Evolutionary conservation across 53 echinoderm and acorn worm species (phyloP).

Genomic region (Apostichopus leukothele): DNA sequence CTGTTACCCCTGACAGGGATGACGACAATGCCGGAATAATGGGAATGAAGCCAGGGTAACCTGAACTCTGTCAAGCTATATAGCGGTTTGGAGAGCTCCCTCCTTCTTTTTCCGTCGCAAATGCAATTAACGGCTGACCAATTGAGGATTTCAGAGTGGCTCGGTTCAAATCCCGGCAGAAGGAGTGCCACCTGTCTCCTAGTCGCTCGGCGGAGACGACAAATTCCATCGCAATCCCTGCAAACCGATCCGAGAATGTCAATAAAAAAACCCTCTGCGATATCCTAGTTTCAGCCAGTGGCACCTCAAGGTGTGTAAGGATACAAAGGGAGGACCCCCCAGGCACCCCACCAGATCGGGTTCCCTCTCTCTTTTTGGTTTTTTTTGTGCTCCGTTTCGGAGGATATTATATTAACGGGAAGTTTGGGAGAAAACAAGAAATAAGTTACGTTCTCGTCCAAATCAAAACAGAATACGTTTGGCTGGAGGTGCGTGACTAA

Average conservation of each 20-base stretch:
- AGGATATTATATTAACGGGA: not conserved
- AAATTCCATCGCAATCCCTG: not conserved
- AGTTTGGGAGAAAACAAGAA: not conserved
- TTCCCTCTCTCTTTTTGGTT: not conserved
- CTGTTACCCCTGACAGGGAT: no score
- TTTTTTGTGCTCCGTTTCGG: not conserved
- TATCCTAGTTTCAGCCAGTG: constrained; percentile 4
- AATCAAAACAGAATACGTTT: not conserved
- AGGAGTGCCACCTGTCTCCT: constrained; percentile 26
- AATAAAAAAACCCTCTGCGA: constrained; percentile 22
- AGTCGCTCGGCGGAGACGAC: no score
- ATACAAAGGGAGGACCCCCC: constrained; percentile 24
- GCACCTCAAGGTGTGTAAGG: constrained; percentile 2
- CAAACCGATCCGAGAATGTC: constrained; percentile 35
- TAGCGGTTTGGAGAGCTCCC: not conserved
- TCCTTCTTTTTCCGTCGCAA: not conserved
- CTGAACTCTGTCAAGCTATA: not conserved
- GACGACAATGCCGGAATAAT: not conserved
- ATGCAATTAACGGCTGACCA: constrained; percentile 42
- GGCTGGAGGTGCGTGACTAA: not conserved
- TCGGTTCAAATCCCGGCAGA: not conserved
- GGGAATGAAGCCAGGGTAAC: not conserved
- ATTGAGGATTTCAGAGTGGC: not conserved
- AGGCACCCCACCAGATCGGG: not conserved
- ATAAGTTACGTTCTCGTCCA: not conserved